Percentiles rank a stretch among this genome's conserved stretches.
phyloP scores from a whole-genome alignment of 2,797 vertebrate genomes.

The Gymnoscopelus microlampas region DNA sequence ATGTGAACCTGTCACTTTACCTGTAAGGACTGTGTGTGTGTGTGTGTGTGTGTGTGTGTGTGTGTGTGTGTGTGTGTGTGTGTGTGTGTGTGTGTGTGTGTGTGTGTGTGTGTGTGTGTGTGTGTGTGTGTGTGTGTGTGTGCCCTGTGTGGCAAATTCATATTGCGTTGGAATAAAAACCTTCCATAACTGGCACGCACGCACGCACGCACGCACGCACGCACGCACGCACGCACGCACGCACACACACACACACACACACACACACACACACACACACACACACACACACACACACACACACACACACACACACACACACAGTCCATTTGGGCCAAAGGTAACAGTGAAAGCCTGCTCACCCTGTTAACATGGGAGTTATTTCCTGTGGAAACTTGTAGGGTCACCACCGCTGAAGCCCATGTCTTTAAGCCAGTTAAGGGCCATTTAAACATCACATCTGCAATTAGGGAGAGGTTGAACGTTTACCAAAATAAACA shows the following conservation, averaged over 20 bases:
- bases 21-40: conserved; percentile 2
- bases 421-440: conserved; percentile 46
- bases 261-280: conserved; percentile 14
- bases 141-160: too few relatives aligned
- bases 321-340: conserved; percentile 35
- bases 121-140: too few relatives aligned
- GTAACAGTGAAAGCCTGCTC: conserved; percentile 32
- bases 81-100: too few relatives aligned
- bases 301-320: conserved; percentile 18
- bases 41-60: too few relatives aligned
- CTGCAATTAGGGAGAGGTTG: conserved; percentile 30
- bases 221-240: background rate
- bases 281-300: conserved; percentile 29
- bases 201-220: background rate
- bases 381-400: conserved; percentile 54
- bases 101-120: too few relatives aligned
- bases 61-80: too few relatives aligned
- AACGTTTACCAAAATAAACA: conserved; percentile 58
- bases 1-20: conserved; percentile 27
- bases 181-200: background rate
- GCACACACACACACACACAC: background rate
- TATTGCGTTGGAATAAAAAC: too few relatives aligned
- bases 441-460: conserved; percentile 38
- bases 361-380: conserved; percentile 6
- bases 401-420: conserved; percentile 28